Evolutionary conservation across 2,113 vertebrate genomes (phyloP).

Genomic region (Amia ocellicauda): DNA sequence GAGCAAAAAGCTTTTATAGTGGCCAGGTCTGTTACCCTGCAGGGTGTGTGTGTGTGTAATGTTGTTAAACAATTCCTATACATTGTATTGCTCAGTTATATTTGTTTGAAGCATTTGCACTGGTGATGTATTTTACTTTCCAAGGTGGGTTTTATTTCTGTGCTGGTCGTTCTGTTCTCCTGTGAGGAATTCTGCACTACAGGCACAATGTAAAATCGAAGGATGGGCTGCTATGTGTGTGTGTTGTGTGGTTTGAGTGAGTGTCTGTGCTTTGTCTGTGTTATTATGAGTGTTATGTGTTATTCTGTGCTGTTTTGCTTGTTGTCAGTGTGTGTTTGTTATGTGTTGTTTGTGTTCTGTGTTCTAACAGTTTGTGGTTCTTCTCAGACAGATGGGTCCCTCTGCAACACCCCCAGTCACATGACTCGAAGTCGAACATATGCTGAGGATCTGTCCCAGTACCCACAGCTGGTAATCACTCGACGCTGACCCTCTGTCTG

Average conservation of each 20-base stretch:
- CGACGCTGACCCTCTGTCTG: background rate
- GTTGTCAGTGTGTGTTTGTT: background rate
- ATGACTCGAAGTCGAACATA: conserved; percentile 14
- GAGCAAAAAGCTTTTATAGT: too few relatives aligned
- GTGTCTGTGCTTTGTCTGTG: background rate
- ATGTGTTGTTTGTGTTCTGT: background rate
- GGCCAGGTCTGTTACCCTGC: too few relatives aligned
- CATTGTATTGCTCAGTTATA: too few relatives aligned
- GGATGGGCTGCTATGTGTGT: background rate
- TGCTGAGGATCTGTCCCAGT: conserved; percentile 69
- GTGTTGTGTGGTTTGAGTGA: background rate
- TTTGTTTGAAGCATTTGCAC: too few relatives aligned
- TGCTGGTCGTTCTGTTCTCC: too few relatives aligned
- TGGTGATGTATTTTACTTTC: too few relatives aligned
- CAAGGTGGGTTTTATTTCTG: too few relatives aligned
- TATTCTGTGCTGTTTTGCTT: background rate
- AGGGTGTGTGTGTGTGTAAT: too few relatives aligned
- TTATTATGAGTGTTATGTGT: background rate
- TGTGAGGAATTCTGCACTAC: background rate
- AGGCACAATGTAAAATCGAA: background rate
- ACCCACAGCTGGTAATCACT: conserved; percentile 72
- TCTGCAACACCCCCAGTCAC: conserved; percentile 41
- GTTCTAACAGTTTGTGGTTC: conserved; percentile 22
- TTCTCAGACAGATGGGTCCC: conserved; percentile 37
- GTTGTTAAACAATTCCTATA: too few relatives aligned